Evolutionary conservation across 2,888 invertebrate genomes (phyloP).

Genomic region (Nephrotoma appendiculata): DNA sequence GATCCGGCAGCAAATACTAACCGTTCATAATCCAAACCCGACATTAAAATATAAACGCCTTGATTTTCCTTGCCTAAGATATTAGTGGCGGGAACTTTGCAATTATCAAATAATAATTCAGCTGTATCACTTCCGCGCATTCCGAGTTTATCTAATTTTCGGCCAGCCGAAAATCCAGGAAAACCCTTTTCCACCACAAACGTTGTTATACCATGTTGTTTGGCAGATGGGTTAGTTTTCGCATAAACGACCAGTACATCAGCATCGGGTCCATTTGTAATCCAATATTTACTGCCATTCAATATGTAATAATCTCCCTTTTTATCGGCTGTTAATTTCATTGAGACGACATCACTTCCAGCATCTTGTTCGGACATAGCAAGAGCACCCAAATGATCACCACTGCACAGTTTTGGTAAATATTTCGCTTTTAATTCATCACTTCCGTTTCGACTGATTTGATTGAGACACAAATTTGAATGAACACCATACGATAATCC

Average conservation of each 20-base stretch:
- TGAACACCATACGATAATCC: constrained; percentile 92
- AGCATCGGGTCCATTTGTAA: constrained; percentile 95
- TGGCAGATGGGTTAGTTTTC: constrained; percentile 57
- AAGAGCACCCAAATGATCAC: constrained; percentile 85
- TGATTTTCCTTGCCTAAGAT: constrained; percentile 72
- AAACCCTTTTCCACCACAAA: constrained; percentile 84
- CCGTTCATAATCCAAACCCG: constrained; percentile 88
- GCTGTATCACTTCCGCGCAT: constrained; percentile 95
- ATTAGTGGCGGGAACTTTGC: constrained; percentile 70
- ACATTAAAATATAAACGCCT: constrained; percentile 95
- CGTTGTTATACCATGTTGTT: constrained; percentile 85
- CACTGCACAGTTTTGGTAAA: constrained; percentile 85
- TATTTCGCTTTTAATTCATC: constrained; percentile 85
- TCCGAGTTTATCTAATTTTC: constrained; percentile 91
- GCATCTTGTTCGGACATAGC: constrained; percentile 93
- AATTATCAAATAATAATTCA: constrained; percentile 92
- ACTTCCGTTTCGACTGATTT: constrained; percentile 86
- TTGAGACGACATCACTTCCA: constrained; percentile 95
- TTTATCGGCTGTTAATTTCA: constrained; percentile 82
- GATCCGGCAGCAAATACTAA: constrained; percentile 82
- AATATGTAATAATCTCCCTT: constrained; percentile 81
- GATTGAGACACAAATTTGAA: constrained; percentile 94
- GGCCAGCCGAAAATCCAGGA: constrained; percentile 77
- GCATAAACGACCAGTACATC: constrained; percentile 94
- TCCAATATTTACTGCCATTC: constrained; percentile 98